Conservation (phyloP, 2,888 invertebrate genomes). For the Eupithecia inturbata region DNA sequence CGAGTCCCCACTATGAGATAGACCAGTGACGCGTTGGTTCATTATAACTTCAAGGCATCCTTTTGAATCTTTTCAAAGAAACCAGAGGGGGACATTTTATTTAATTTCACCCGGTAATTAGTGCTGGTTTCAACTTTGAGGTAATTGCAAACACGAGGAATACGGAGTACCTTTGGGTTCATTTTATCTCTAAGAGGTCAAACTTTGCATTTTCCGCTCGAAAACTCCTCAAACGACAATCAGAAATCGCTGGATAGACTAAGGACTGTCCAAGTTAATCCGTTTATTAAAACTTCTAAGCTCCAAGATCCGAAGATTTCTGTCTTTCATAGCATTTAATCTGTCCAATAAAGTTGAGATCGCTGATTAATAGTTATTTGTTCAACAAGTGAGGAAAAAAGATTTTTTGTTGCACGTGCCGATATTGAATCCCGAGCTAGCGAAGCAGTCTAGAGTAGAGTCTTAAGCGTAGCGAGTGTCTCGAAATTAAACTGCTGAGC, state of each 20-base stretch:
- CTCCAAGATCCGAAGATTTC: slow-evolving; percentile 42
- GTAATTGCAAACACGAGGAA: slow-evolving; percentile 4
- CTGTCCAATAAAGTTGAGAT: slow-evolving; percentile 61
- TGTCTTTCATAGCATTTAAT: slow-evolving; percentile 59
- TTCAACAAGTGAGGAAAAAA: no score
- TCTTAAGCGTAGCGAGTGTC: no score
- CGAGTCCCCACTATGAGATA: slow-evolving; percentile 2
- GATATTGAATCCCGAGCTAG: no score
- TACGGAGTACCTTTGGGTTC: not conserved
- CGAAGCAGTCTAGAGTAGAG: no score
- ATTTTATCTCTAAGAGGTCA: slow-evolving; percentile 17
- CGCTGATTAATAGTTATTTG: no score
- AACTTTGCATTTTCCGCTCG: slow-evolving; percentile 39
- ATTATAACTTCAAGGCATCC: slow-evolving; percentile 42
- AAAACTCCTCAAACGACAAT: slow-evolving; percentile 40
- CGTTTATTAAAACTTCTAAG: slow-evolving; percentile 48
- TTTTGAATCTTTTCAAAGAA: slow-evolving; percentile 37
- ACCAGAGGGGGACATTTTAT: slow-evolving; percentile 17
- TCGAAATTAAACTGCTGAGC: no score
- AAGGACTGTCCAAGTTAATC: slow-evolving; percentile 43
- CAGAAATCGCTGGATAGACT: slow-evolving; percentile 32
- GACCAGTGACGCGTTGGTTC: slow-evolving; percentile 35
- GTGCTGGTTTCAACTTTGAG: slow-evolving; percentile 7
- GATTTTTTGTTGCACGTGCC: no score
- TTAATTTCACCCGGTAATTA: slow-evolving; percentile 15